Conservation (phyloP, 2,888 invertebrate species). For the Branchipolynoe longqiensis region DNA sequence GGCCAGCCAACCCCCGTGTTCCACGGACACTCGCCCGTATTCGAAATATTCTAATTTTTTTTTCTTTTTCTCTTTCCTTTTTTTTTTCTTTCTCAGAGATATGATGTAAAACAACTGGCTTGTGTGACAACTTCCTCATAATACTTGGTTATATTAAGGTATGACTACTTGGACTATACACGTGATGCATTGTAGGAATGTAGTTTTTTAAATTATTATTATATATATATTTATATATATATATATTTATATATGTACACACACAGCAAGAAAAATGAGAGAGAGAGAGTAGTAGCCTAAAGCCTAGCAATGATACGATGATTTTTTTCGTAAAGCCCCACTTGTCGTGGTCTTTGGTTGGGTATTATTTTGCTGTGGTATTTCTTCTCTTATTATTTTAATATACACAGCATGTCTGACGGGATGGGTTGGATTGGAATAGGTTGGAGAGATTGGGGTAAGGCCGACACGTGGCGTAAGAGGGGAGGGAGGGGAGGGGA, state of each 20-base stretch:
- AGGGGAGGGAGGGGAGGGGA: too few species aligned
- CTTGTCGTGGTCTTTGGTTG: slow-evolving; percentile 37
- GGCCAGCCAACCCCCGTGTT: background rate
- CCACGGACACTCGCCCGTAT: background rate
- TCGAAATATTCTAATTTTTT: slow-evolving; percentile 40
- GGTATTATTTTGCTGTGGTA: too few species aligned
- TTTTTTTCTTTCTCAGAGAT: too few species aligned
- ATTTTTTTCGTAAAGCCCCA: slow-evolving; percentile 19
- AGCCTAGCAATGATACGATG: slow-evolving; percentile 45
- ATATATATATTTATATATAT: slow-evolving; percentile 50
- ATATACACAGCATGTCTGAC: too few species aligned
- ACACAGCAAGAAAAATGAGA: slow-evolving; percentile 56
- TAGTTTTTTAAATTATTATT: slow-evolving; percentile 30
- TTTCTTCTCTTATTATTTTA: too few species aligned
- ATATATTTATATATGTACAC: slow-evolving; percentile 57
- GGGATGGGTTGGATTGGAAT: too few species aligned
- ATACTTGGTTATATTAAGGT: slow-evolving; percentile 51
- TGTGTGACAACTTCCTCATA: slow-evolving; percentile 50
- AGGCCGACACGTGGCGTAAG: too few species aligned
- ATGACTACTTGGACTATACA: slow-evolving; percentile 53
- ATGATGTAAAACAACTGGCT: slow-evolving; percentile 49
- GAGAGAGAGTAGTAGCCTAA: slow-evolving; percentile 53
- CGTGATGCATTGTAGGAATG: slow-evolving; percentile 53
- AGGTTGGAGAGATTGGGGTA: too few species aligned
- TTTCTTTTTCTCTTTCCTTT: too few species aligned